These are phyloP conservation scores for Nesoenas mayeri DNA, from an alignment of 2,113 vertebrate species.

Conservation along the genomic window DNA sequence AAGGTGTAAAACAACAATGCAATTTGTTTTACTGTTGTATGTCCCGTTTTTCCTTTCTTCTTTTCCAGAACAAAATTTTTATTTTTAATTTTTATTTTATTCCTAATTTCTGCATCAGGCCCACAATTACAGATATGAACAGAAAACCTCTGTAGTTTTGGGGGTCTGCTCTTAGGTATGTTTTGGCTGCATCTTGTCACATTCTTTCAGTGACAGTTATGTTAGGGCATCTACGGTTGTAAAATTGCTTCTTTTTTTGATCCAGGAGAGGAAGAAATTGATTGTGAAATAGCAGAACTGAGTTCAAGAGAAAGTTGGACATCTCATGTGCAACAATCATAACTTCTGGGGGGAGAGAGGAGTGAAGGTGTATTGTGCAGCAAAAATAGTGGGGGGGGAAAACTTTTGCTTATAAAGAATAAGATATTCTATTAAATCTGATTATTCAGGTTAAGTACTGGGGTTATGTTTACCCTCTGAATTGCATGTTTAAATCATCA, in stretches of 20 bases:
- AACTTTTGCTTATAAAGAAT: too few relatives aligned
- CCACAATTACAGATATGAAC: slow-evolving; percentile 59
- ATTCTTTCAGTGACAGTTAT: slow-evolving; percentile 42
- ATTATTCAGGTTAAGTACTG: neutral
- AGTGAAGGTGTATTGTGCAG: neutral
- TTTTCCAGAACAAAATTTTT: slow-evolving; percentile 51
- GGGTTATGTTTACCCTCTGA: neutral
- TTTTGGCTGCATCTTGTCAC: slow-evolving; percentile 57
- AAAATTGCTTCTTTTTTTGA: neutral
- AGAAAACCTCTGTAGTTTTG: slow-evolving; percentile 61
- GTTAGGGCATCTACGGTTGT: neutral
- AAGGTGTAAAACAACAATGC: slow-evolving; percentile 18
- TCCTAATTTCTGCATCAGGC: slow-evolving; percentile 54
- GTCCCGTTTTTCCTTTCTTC: slow-evolving; percentile 45
- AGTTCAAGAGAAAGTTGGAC: neutral
- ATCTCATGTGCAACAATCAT: neutral
- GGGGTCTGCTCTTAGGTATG: slow-evolving; percentile 60
- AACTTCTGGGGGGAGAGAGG: neutral
- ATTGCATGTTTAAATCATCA: neutral
- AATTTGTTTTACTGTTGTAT: slow-evolving; percentile 23
- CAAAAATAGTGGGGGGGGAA: neutral
- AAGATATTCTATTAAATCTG: neutral
- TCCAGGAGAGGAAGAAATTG: neutral
- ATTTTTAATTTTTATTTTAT: slow-evolving; percentile 56
- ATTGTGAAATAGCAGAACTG: neutral